Base-by-base conservation (phyloP, 92 coral and sea anemone species). In the Porites divaricata region DNA sequence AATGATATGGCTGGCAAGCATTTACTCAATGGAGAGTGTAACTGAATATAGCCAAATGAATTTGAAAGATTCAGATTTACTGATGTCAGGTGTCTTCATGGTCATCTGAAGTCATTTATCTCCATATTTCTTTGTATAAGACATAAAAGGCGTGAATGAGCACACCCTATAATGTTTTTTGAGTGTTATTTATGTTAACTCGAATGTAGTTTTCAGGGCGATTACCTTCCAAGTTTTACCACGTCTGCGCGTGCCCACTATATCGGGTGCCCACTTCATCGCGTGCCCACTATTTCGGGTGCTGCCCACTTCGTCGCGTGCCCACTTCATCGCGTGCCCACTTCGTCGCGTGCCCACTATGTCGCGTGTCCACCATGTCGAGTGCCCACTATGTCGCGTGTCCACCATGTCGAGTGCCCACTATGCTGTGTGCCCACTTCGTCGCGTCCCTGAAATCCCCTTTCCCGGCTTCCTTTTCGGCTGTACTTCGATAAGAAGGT, bases 331-430 rank as follows among this genome's bases (percentile, higher is more conserved):
- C 64, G 64, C 64, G 64, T 59, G 64, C 64, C 64, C 63, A 9
- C 64, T 59, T 59, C 64, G n/a, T 59, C 64, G 64, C 64, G 64
- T 59, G 64, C 64, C 64, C 64, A 59, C n/a, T 59, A 59, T 59
- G 64, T 59, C 64, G 19, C 64, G 64, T 59, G 16, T 59, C 64
- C 64, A 59, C 19, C 64, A 59, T 59, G 64, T 59, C 64, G 64
- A 59, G 8, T 59, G 64, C 64, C 64, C 64, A 59, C 64, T 59
- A 59, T 59, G 64, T 59, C 9, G 64, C 9, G 9, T 59, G 64
- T 13, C 19, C 64, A 4, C 64, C 8, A 59, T 59, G 64, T 59
- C 9, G 9, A 1, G 64, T 59, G 64, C 13, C 64, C 64, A 59
- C 64, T 59, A n/a, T n/a, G n/a, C n/a, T 59, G 9, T 9, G 64